Evolutionary conservation across 2,113 vertebrate species (phyloP).

Genomic region (Notarius quadriscutis): DNA sequence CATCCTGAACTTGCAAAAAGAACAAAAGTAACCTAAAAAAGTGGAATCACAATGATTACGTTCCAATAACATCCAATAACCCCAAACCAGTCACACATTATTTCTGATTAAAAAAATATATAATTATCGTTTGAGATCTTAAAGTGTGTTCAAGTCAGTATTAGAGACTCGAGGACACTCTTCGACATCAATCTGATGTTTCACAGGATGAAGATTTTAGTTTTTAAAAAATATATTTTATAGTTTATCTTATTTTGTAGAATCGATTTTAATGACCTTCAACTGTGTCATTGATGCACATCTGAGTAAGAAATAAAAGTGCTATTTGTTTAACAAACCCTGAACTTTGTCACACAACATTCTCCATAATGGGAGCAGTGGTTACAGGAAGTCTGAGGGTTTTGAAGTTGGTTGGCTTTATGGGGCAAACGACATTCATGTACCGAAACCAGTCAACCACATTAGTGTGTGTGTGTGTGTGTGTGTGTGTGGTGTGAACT

Average conservation of each 20-base stretch:
- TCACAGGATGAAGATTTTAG: too few species aligned
- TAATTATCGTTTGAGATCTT: too few species aligned
- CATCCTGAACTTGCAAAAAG: neutral
- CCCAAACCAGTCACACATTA: too few species aligned
- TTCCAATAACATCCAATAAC: neutral
- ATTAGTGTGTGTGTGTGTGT: neutral
- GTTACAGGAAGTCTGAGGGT: neutral
- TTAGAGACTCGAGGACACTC: too few species aligned
- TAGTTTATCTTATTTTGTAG: too few species aligned
- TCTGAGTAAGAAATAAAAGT: too few species aligned
- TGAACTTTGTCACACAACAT: neutral
- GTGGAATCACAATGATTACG: neutral
- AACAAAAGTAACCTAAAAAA: neutral
- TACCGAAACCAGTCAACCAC: neutral
- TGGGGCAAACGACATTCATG: neutral
- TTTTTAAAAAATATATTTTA: too few species aligned
- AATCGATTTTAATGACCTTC: too few species aligned
- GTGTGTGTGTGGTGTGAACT: neutral
- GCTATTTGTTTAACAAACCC: neutral
- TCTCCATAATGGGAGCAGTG: neutral
- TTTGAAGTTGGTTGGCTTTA: neutral
- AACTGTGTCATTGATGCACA: too few species aligned
- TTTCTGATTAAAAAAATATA: too few species aligned
- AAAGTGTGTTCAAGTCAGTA: too few species aligned
- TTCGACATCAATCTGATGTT: too few species aligned